These are phyloP conservation scores for Echeneis naucrates DNA, from an alignment of 2,797 vertebrate genomes.

Conservation along the genomic window DNA sequence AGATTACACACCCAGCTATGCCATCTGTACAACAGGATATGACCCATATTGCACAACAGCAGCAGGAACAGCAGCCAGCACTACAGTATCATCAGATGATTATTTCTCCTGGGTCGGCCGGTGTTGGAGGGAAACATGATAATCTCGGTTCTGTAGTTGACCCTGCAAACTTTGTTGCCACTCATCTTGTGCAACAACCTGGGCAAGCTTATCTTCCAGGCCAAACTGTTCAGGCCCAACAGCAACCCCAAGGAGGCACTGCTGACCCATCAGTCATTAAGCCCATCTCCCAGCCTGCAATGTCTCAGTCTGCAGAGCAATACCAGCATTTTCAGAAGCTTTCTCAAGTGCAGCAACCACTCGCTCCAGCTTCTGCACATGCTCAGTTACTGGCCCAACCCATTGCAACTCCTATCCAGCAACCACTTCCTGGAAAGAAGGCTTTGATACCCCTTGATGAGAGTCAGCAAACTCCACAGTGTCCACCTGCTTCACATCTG, in stretches of 20 bases:
- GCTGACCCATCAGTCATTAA: constrained; percentile 69
- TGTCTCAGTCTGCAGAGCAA: constrained; percentile 66
- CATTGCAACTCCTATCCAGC: constrained; percentile 60
- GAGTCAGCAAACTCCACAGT: constrained; percentile 63
- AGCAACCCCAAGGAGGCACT: constrained; percentile 60
- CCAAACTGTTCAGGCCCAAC: constrained; percentile 69
- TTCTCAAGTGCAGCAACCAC: constrained; percentile 67
- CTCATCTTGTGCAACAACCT: constrained; percentile 70
- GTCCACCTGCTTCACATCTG: constrained; percentile 61
- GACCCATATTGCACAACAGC: constrained; percentile 64
- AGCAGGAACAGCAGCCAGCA: constrained; percentile 64
- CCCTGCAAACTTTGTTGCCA: constrained; percentile 54
- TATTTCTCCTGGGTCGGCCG: constrained; percentile 67
- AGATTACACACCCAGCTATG: constrained; percentile 68
- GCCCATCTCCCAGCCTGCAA: constrained; percentile 55
- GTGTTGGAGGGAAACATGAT: constrained; percentile 55
- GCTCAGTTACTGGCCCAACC: constrained; percentile 66
- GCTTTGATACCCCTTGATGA: constrained; percentile 63
- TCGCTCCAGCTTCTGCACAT: constrained; percentile 62
- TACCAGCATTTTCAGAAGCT: constrained; percentile 76
- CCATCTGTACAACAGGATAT: constrained; percentile 71
- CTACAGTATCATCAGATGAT: constrained; percentile 79
- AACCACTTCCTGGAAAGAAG: constrained; percentile 58
- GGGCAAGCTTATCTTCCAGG: constrained; percentile 63
- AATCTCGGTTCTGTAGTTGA: constrained; percentile 55